A percentile compares a stretch with the other conserved stretches of the same genome.
Evolutionary conservation across 2,888 invertebrate genomes (phyloP).

Genomic region (Flexamia atlantica): DNA sequence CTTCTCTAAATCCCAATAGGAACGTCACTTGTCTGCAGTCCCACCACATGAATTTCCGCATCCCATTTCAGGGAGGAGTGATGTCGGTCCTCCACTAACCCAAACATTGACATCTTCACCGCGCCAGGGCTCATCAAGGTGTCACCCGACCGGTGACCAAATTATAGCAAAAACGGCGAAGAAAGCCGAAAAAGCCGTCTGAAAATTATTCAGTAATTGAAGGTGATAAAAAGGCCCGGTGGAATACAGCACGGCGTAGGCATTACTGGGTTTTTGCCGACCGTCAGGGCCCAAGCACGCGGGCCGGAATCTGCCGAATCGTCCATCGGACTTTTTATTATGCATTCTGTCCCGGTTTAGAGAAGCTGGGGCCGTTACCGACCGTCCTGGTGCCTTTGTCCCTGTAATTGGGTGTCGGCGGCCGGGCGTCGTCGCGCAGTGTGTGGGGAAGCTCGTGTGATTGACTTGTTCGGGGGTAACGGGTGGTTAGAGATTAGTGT

Average conservation of each 20-base stretch:
- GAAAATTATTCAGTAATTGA: slow-evolving; percentile 58
- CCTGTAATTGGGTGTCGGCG: slow-evolving; percentile 38
- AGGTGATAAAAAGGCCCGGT: slow-evolving; percentile 26
- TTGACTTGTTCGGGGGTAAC: slow-evolving; percentile 49
- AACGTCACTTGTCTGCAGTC: no score
- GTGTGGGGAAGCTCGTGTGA: slow-evolving; percentile 32
- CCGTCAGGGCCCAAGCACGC: slow-evolving; percentile 46
- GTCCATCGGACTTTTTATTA: slow-evolving; percentile 50
- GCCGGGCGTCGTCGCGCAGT: slow-evolving; percentile 25
- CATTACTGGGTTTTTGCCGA: slow-evolving; percentile 52
- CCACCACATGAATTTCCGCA: no score
- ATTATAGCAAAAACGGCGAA: slow-evolving; percentile 48
- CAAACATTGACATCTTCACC: slow-evolving; percentile 27
- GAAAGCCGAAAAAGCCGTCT: slow-evolving; percentile 59
- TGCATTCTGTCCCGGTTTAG: slow-evolving; percentile 57
- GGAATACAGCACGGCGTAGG: slow-evolving; percentile 53
- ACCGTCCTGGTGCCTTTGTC: slow-evolving; percentile 43
- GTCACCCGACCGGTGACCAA: slow-evolving; percentile 52
- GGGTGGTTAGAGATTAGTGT: no score
- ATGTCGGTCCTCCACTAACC: no score
- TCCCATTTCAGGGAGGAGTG: no score
- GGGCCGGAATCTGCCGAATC: slow-evolving; percentile 57
- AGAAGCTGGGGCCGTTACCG: slow-evolving; percentile 19
- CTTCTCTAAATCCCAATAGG: no score
- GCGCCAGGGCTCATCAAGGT: slow-evolving; percentile 24